phyloP scores from a whole-genome alignment of 2,888 invertebrate species.

The Holacanthella duospinosa region DNA sequence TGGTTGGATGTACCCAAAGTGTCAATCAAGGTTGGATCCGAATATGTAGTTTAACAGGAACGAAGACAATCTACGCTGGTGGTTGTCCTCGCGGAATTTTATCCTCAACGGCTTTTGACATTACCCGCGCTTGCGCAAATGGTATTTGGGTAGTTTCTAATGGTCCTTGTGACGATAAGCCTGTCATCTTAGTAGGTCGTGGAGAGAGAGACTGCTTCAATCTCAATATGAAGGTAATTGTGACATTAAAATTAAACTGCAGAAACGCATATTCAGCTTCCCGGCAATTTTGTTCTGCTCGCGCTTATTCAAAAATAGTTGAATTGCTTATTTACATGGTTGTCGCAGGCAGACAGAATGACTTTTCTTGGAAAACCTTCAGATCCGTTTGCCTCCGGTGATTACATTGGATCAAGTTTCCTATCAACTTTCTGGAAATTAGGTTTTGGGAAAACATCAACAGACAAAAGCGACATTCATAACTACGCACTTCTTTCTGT shows the following conservation, averaged over 20 bases:
- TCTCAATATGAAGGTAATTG: background rate
- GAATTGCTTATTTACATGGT: background rate
- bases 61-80: background rate
- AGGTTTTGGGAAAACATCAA: background rate
- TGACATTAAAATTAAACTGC: too few relatives aligned
- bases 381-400: background rate
- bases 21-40: background rate
- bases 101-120: background rate
- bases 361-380: background rate
- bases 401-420: background rate
- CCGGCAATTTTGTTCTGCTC: too few relatives aligned
- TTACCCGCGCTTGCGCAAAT: background rate
- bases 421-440: background rate
- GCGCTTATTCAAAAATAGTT: background rate
- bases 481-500: background rate
- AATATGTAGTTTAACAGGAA: background rate
- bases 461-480: background rate
- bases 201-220: background rate
- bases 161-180: background rate
- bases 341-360: background rate
- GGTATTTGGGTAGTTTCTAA: background rate
- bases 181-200: background rate
- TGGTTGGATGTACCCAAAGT: too few relatives aligned
- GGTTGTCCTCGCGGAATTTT: background rate
- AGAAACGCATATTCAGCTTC: too few relatives aligned